Percentiles rank a stretch among this genome's conserved stretches.
These are phyloP conservation scores for Phoxinus dragarum DNA, from an alignment of 2,797 vertebrate species.

Conservation along the genomic window DNA sequence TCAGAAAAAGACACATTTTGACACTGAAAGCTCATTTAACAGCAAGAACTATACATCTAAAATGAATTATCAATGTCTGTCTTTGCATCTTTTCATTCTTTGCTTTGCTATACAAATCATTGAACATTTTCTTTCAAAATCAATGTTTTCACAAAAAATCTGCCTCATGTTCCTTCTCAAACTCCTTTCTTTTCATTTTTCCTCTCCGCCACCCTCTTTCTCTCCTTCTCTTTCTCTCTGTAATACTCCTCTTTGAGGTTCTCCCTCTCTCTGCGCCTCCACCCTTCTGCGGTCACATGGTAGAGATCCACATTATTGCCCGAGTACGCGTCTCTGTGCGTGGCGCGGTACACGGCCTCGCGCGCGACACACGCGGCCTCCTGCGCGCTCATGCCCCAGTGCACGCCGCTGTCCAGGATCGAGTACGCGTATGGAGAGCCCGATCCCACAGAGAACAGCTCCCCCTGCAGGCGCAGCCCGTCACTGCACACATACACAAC, in stretches of 20 bases:
- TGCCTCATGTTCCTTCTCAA: not conserved
- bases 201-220: slow-evolving; percentile 8
- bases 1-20: not conserved
- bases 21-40: not conserved
- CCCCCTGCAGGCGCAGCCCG: slow-evolving; percentile 72
- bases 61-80: not conserved
- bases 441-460: slow-evolving; percentile 78
- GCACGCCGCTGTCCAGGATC: slow-evolving; percentile 71
- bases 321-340: slow-evolving; percentile 78
- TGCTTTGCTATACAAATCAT: not conserved
- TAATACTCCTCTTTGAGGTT: slow-evolving; percentile 54
- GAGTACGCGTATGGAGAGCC: slow-evolving; percentile 81
- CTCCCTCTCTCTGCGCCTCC: slow-evolving; percentile 53
- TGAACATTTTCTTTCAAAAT: not conserved
- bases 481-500: slow-evolving; percentile 80
- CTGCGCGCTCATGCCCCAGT: slow-evolving; percentile 66
- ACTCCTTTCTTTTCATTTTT: not conserved
- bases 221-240: slow-evolving; percentile 53
- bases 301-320: slow-evolving; percentile 80
- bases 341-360: slow-evolving; percentile 75
- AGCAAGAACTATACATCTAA: no score
- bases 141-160: not conserved
- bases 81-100: not conserved
- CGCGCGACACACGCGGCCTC: slow-evolving; percentile 69
- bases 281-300: slow-evolving; percentile 67